Evolutionary conservation across 2,888 invertebrate genomes (phyloP).

Genomic region (Phengaris arion): DNA sequence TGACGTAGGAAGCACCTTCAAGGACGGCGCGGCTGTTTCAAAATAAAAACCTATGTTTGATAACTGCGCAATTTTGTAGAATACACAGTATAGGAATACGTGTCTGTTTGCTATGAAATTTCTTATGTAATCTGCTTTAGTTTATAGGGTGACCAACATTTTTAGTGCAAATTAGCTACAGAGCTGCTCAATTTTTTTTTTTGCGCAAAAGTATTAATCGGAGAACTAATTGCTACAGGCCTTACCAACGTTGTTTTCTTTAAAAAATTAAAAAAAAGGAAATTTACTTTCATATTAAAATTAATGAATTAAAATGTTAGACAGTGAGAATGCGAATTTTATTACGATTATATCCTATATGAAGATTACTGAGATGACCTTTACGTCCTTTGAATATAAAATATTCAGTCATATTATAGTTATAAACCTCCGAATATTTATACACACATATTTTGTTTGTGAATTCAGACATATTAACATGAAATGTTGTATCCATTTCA

Average conservation of each 20-base stretch:
- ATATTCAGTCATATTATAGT: not conserved
- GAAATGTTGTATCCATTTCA: not conserved
- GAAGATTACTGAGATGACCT: not conserved
- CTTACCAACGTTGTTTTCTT: no score
- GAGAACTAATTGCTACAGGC: no score
- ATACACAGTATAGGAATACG: not conserved
- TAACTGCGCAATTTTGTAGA: conserved; percentile 22
- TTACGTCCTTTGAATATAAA: not conserved
- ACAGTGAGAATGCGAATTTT: not conserved
- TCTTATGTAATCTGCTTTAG: not conserved
- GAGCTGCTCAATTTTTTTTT: no score
- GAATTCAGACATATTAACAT: not conserved
- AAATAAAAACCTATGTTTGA: conserved; percentile 19
- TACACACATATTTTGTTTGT: not conserved
- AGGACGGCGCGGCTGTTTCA: conserved; percentile 22
- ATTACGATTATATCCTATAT: not conserved
- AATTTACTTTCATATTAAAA: no score
- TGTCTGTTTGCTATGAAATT: conserved; percentile 9
- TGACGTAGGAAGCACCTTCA: conserved; percentile 25
- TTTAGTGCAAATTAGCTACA: no score
- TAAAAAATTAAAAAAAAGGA: no score
- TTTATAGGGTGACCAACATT: not conserved
- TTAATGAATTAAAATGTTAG: no score
- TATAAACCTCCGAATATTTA: not conserved
- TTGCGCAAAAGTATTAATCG: no score